Evolutionary conservation across 1,140 invertebrate species (phyloP), one percentile per base, ranked within the genome.

Genomic region (Stenopsyche tienmushanensis): DNA sequence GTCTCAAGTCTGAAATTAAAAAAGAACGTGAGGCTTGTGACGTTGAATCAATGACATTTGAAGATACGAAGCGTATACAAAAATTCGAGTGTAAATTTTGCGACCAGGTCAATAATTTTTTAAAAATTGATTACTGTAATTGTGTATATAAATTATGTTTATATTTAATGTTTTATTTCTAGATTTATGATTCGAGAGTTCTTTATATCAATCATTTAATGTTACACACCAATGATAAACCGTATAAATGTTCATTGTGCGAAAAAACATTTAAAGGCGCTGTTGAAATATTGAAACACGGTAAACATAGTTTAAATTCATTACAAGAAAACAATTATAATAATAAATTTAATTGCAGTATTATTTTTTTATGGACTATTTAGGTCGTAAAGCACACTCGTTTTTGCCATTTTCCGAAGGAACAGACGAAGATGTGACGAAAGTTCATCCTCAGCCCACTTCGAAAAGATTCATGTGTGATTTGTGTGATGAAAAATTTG

Each of bases 201-300:
- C 5, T 42, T 44, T 62, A 44, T 49, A 39, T 44, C 17, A 53
- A 44, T 0, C 67, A 66, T 39, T 47, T 71, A 20, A 23, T 23
- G 13, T 29, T 24, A 23, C 69, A 71, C 23, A 41, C 45, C 10
- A 71, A 72, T 64, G 77, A 78, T 18, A 74, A 80, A 41, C 85
- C 85, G 0, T 85, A 83, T 72, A 74, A 80, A 52, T 87, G 86
- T 71, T 72, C 74, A 18, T 71, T 80, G 10, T 88, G 86, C 72
- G 79, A 77, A 62, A 83, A 83, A 66, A 78, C 80, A 1, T 87
- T 86, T 72, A 73, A 74, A 49, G 75, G 76, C 64, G 71, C 74
- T 26, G 65, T 75, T 24, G 74, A 73, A 69, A 77, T 80, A 26
- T 72, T 79, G 39, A 77, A 78, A 49, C 79, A 81, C 41, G 79